These are phyloP conservation scores for Pteromalus puparum DNA, from an alignment of 1,140 invertebrate genomes.

Conservation along the genomic window DNA sequence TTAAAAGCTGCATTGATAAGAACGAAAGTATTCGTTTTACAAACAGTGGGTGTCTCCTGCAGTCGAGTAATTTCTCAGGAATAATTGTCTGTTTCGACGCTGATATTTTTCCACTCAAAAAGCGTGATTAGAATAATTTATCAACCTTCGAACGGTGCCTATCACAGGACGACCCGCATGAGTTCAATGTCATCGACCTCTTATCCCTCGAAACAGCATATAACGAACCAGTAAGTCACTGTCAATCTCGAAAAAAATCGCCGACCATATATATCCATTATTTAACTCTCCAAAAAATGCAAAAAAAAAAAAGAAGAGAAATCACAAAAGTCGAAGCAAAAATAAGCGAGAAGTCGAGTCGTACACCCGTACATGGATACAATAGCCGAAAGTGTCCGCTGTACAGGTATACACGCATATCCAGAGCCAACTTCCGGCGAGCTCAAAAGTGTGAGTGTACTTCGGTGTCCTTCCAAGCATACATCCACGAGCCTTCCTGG, in stretches of 20 bases:
- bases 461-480: constrained; percentile 22
- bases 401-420: neutral
- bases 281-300: neutral
- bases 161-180: neutral
- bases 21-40: neutral
- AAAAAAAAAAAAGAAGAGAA: neutral
- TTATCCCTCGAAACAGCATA: neutral
- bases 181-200: neutral
- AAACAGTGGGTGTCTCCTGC: neutral
- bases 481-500: neutral
- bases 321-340: neutral
- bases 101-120: neutral
- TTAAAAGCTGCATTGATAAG: neutral
- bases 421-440: constrained; percentile 8
- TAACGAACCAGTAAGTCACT: neutral
- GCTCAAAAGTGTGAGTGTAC: neutral
- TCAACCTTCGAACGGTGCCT: too few relatives aligned
- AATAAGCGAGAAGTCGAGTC: neutral
- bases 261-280: neutral
- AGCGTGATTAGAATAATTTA: too few relatives aligned
- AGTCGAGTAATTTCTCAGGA: neutral
- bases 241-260: neutral
- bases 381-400: constrained; percentile 28
- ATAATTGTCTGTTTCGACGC: neutral
- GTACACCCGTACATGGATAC: neutral